phyloP scores from a whole-genome alignment of 2,113 vertebrate species.

The Oostethus manadensis region DNA sequence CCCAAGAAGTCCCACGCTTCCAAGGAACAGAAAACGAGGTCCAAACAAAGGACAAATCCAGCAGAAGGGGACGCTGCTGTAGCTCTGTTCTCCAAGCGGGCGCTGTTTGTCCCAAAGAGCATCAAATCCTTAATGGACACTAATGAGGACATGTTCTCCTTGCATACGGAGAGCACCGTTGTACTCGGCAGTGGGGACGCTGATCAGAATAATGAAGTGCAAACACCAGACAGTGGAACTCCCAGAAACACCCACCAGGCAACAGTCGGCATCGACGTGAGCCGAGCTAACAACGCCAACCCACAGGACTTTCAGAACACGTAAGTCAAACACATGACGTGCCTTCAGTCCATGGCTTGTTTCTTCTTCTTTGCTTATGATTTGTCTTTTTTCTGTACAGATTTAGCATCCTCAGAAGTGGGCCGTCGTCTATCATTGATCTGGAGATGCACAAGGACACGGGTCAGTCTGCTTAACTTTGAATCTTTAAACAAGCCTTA shows the following conservation, averaged over 20 bases:
- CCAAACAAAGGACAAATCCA: constrained; percentile 12
- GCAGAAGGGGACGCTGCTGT: constrained; percentile 4
- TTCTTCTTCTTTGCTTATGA: not conserved
- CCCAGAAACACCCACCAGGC: not conserved
- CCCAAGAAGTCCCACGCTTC: constrained; percentile 7
- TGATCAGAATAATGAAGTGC: not conserved
- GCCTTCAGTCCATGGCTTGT: not conserved
- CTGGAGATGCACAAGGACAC: constrained; percentile 30
- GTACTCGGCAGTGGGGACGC: not conserved
- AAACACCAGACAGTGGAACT: not conserved
- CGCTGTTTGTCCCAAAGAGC: constrained; percentile 26
- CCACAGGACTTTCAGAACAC: not conserved
- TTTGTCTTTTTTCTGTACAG: constrained; percentile 25
- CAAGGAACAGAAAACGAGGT: not conserved
- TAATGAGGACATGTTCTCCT: constrained; percentile 40
- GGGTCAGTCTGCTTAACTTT: constrained; percentile 29
- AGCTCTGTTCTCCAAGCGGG: not conserved
- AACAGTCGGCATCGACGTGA: not conserved
- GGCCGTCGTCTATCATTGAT: constrained; percentile 61
- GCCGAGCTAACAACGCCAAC: not conserved
- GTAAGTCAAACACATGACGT: not conserved
- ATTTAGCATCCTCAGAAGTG: constrained; percentile 49
- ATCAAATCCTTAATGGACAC: constrained; percentile 41
- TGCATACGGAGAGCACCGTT: not conserved
- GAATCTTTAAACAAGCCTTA: too few species aligned